Percentiles rank a stretch among this genome's conserved stretches.
Conservation (phyloP, 2,888 invertebrate species). For the Dynastes hyllus region DNA sequence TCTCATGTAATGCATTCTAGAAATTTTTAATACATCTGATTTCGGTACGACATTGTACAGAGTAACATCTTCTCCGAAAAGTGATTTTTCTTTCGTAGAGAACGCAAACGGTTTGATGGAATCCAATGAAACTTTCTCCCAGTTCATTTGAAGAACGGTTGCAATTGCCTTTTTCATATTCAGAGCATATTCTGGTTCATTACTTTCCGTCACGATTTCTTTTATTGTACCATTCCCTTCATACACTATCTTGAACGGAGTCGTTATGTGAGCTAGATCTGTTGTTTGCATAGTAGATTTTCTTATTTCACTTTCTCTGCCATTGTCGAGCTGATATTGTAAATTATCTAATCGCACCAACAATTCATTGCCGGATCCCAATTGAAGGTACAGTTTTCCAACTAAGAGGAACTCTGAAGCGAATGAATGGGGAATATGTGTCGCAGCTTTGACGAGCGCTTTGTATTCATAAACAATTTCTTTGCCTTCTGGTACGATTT, state of each 20-base stretch:
- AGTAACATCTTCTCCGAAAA: slow-evolving; percentile 67
- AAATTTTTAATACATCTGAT: slow-evolving; percentile 61
- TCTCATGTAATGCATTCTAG: slow-evolving; percentile 64
- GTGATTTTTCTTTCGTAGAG: slow-evolving; percentile 65
- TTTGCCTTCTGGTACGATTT: slow-evolving; percentile 71
- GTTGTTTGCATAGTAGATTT: slow-evolving; percentile 23
- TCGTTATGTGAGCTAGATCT: slow-evolving; percentile 23
- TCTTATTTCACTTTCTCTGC: slow-evolving; percentile 52
- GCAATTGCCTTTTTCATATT: slow-evolving; percentile 71
- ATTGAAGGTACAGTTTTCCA: slow-evolving; percentile 66
- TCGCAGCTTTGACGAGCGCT: slow-evolving; percentile 67
- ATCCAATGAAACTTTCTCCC: slow-evolving; percentile 58
- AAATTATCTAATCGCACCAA: slow-evolving; percentile 62
- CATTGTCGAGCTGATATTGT: slow-evolving; percentile 66
- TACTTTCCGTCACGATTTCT: slow-evolving; percentile 62
- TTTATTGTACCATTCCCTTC: slow-evolving; percentile 61
- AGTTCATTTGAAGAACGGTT: slow-evolving; percentile 69
- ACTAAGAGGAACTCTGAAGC: slow-evolving; percentile 66
- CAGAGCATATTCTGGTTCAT: slow-evolving; percentile 66
- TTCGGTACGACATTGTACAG: slow-evolving; percentile 65
- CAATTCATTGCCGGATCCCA: slow-evolving; percentile 61
- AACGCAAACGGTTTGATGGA: slow-evolving; percentile 62
- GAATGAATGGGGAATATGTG: slow-evolving; percentile 64
- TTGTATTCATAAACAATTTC: slow-evolving; percentile 69
- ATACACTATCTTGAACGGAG: slow-evolving; percentile 52